Conservation (phyloP, 2,888 invertebrate genomes). For the Zaprionus bogoriensis region DNA sequence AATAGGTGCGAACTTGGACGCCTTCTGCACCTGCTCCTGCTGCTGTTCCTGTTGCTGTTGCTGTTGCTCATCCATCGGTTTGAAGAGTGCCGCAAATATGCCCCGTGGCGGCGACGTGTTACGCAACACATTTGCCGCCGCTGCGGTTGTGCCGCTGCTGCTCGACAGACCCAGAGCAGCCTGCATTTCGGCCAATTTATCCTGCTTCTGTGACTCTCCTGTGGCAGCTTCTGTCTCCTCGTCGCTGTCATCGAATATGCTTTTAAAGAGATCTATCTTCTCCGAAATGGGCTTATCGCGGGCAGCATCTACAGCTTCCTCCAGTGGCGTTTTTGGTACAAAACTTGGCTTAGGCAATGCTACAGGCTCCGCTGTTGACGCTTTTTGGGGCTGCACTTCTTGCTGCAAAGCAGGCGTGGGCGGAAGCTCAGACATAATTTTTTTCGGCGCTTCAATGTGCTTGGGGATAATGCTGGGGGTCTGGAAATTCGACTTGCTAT, state of each 20-base stretch:
- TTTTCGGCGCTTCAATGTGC: conserved; percentile 56
- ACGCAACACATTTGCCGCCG: conserved; percentile 85
- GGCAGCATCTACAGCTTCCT: conserved; percentile 74
- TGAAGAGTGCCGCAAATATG: conserved; percentile 84
- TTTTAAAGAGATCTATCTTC: conserved; percentile 92
- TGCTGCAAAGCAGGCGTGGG: not conserved
- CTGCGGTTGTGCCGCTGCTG: conserved; percentile 62
- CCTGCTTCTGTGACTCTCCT: conserved; percentile 40
- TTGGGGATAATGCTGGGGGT: conserved; percentile 82
- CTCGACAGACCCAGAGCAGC: conserved; percentile 42
- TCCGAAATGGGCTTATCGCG: conserved; percentile 83
- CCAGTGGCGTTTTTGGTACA: conserved; percentile 78
- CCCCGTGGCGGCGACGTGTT: conserved; percentile 89
- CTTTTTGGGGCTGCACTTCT: not conserved
- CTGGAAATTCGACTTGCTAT: conserved; percentile 84
- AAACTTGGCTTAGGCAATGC: conserved; percentile 36
- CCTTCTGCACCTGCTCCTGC: too few species aligned
- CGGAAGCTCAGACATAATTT: not conserved
- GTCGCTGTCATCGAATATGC: conserved; percentile 93
- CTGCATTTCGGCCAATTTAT: conserved; percentile 39
- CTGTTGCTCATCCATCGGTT: conserved; percentile 26
- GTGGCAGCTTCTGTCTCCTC: conserved; percentile 84
- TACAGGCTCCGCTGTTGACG: not conserved
- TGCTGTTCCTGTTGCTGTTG: not conserved
- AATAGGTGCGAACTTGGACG: conserved; percentile 55